phyloP scores from a whole-genome alignment of 1,140 invertebrate genomes.

The Heliconius melpomene region DNA sequence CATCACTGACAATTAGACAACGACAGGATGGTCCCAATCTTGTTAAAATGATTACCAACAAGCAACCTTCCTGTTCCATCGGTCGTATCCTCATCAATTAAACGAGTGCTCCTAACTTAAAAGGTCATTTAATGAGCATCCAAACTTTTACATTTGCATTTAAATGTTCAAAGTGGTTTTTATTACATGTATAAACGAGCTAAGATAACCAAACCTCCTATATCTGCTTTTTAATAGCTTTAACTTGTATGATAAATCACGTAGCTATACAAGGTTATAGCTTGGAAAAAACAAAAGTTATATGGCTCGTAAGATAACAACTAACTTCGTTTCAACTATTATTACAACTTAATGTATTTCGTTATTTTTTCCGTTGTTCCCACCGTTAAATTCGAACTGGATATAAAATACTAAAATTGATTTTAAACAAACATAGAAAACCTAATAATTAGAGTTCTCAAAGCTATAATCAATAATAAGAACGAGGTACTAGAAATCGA shows the following conservation, averaged over 20 bases:
- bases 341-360: conserved; percentile 7
- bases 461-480: conserved; percentile 70
- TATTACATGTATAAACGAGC: conserved; percentile 39
- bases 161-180: conserved; percentile 37
- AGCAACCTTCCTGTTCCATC: conserved; percentile 17
- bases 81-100: conserved; percentile 32
- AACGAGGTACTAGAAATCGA: conserved; percentile 53
- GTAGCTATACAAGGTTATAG: too few relatives aligned
- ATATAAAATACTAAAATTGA: neutral
- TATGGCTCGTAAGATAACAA: neutral
- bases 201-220: conserved; percentile 33
- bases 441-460: conserved; percentile 58
- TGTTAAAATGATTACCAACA: neutral
- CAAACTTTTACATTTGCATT: conserved; percentile 36
- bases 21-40: neutral
- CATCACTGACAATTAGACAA: too few relatives aligned
- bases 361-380: neutral
- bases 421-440: conserved; percentile 12
- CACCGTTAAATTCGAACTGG: neutral
- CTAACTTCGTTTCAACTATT: neutral
- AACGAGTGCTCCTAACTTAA: conserved; percentile 30
- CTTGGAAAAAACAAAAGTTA: conserved; percentile 20
- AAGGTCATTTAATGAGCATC: conserved; percentile 36
- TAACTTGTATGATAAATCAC: conserved; percentile 39
- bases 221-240: conserved; percentile 39